These are phyloP conservation scores for Drosophila algonquin DNA, from an alignment of 2,888 invertebrate species.

Conservation along the genomic window DNA sequence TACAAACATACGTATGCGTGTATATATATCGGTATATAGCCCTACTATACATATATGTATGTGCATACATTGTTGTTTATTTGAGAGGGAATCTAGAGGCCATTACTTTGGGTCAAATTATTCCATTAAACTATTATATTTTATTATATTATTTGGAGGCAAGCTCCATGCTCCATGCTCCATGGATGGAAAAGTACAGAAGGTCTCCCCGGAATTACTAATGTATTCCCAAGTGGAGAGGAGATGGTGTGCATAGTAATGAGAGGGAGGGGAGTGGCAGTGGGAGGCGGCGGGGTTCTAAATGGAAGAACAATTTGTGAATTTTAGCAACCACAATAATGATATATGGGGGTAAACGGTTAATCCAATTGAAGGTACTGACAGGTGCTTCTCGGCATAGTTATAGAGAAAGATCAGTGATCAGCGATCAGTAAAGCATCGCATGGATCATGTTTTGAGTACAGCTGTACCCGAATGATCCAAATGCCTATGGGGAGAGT, in stretches of 20 bases:
- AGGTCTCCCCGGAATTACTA: conserved; percentile 7
- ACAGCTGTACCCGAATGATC: too few relatives aligned
- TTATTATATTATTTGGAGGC: conserved; percentile 32
- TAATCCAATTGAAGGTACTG: not conserved
- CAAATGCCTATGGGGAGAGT: too few relatives aligned
- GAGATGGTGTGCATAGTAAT: conserved; percentile 36
- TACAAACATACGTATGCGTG: not conserved
- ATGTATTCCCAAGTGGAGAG: conserved; percentile 5
- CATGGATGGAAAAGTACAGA: conserved; percentile 40
- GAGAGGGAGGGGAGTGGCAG: not conserved
- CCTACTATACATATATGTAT: conserved; percentile 5
- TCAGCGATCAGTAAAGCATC: too few relatives aligned
- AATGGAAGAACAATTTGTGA: conserved; percentile 24
- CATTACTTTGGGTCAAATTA: conserved; percentile 44
- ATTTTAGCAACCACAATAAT: conserved; percentile 11
- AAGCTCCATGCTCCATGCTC: not conserved
- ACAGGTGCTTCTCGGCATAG: too few relatives aligned
- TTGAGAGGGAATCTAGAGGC: conserved; percentile 23
- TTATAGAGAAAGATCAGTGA: too few relatives aligned
- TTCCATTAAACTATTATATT: conserved; percentile 27
- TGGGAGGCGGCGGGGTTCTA: not conserved
- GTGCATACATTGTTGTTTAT: not conserved
- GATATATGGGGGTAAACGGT: not conserved
- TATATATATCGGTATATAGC: conserved; percentile 21
- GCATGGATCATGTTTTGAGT: too few relatives aligned